A percentile compares a stretch with the other conserved stretches of the same genome.
Conservation (phyloP, 2,888 invertebrate genomes). For the Leptinotarsa juncta region DNA sequence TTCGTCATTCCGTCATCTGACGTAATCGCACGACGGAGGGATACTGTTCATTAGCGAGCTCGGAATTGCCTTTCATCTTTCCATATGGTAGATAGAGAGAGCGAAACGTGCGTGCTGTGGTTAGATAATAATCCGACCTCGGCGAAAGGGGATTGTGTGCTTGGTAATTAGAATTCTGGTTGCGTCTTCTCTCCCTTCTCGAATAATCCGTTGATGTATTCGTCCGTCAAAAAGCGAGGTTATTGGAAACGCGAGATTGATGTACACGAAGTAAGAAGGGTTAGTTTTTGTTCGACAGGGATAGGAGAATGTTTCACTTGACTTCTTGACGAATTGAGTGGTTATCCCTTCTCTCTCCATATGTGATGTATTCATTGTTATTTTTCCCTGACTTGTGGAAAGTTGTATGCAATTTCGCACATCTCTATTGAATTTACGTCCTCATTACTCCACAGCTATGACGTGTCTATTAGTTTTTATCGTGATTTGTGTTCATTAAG, state of each 20-base stretch:
- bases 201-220: neutral
- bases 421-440: too few species aligned
- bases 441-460: too few species aligned
- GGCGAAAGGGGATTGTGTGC: constrained; percentile 2
- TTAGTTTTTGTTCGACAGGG: too few species aligned
- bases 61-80: constrained; percentile 4
- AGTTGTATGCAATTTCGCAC: too few species aligned
- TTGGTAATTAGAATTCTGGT: constrained; percentile 9
- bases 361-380: too few species aligned
- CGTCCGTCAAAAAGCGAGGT: neutral
- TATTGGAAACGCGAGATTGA: constrained; percentile 8
- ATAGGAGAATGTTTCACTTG: too few species aligned
- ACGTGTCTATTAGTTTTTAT: too few species aligned
- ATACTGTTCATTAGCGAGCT: constrained; percentile 1
- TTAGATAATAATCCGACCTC: constrained; percentile 1
- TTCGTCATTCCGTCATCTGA: neutral
- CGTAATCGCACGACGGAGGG: constrained; percentile 6
- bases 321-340: too few species aligned
- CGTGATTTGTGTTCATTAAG: too few species aligned
- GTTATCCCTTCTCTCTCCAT: too few species aligned
- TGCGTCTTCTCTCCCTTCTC: neutral
- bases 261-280: neutral
- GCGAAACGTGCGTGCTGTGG: neutral
- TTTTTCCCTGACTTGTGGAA: too few species aligned
- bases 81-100: neutral